Evolutionary conservation across 2,797 vertebrate species (phyloP).

Genomic region (Pogoniulus pusillus): DNA sequence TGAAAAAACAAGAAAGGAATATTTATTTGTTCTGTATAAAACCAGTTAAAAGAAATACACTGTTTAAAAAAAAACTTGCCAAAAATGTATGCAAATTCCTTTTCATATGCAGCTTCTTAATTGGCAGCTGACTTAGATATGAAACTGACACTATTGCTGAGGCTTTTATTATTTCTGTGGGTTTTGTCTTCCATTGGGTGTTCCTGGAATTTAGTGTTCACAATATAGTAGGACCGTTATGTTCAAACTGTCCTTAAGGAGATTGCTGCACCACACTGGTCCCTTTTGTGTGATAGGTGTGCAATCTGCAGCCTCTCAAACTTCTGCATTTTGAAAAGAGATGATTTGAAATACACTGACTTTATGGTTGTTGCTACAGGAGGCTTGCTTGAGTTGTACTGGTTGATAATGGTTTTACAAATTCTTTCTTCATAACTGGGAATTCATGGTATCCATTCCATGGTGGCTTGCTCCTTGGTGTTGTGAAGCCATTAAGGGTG

Average conservation of each 20-base stretch:
- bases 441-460: not conserved
- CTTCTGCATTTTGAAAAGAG: not conserved
- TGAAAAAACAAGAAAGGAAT: not conserved
- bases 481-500: not conserved
- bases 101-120: not conserved
- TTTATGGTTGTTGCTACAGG: not conserved
- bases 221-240: not conserved
- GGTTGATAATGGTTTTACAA: not conserved
- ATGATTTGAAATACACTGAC: not conserved
- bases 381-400: not conserved
- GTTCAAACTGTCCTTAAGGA: not conserved
- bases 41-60: not conserved
- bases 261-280: not conserved
- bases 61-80: not conserved
- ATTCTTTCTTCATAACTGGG: not conserved
- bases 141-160: not conserved
- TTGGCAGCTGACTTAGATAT: not conserved
- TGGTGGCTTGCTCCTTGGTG: not conserved
- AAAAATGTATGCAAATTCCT: not conserved
- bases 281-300: not conserved
- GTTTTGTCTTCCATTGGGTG: not conserved
- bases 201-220: not conserved
- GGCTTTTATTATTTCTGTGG: not conserved
- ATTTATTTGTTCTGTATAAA: not conserved
- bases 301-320: not conserved